Evolutionary conservation across 2,113 vertebrate genomes (phyloP), one percentile per base, ranked within the genome.

Genomic region (Peromyscus californicus): DNA sequence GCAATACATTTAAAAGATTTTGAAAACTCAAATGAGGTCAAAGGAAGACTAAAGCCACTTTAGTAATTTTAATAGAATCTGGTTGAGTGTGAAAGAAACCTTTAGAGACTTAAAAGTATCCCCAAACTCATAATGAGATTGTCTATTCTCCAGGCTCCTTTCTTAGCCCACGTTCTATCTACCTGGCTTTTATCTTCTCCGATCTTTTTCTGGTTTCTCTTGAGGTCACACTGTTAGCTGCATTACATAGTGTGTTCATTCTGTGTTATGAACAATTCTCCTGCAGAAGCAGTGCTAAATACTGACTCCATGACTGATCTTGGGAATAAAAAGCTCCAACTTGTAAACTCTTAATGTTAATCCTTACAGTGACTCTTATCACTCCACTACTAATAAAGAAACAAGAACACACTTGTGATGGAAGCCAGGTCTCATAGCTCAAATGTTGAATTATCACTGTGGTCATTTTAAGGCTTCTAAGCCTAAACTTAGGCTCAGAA

Each of bases 181-280:
- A 42, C 39, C 72, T 95, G 83, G 29, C 24, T 36, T 94, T 97
- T 93, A 97, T 93, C 57, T 65, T 97, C 22, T 22, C 59, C 79
- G 93, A 51, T 92, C 79, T 91, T 93, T 84, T 95, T 45, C 78
- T 79, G 45, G 57, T 59, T 93, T 69, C 93, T 94, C 95, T 65
- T n/a, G 89, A 92, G 93, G 45, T n/a, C 93, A 94, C 89, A 93
- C 45, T 90, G 51, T 63, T 74, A 84, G 31, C 61, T 97, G 91
- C 86, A 82, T 91, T 97, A 91, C 95, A 91, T 11, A 97, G 72
- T 93, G 57, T 92, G 79, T 84, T 96, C 91, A 97, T 96, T 91
- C 84, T 97, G 48, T 39, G n/a, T 31, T 84, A 19, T 36, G 54
- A 93, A 91, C 78, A 92, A 75, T 65, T 65, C 72, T 90, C 78